Evolutionary conservation across 1,140 invertebrate species (phyloP).

Genomic region (Contarinia nasturtii): DNA sequence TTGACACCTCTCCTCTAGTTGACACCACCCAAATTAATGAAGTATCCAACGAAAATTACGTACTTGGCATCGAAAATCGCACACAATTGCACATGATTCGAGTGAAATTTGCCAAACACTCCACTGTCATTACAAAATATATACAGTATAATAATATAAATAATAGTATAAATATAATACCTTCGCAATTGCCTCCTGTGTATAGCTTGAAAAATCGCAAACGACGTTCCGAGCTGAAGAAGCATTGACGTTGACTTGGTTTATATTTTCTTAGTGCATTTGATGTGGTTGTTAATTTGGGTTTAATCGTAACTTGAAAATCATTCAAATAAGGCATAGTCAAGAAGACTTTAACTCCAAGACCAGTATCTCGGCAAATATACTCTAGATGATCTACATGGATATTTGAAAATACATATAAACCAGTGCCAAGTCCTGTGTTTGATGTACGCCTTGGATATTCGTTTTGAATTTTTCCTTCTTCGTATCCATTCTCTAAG

Average conservation of each 20-base stretch:
- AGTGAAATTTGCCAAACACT: slow-evolving; percentile 44
- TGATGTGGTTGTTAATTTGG: slow-evolving; percentile 38
- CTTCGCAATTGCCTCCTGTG: slow-evolving; percentile 38
- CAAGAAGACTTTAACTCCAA: slow-evolving; percentile 34
- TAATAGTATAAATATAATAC: too few species aligned
- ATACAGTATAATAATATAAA: too few species aligned
- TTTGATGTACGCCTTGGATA: too few species aligned
- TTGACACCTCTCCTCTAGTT: not conserved
- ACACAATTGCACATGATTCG: slow-evolving; percentile 33
- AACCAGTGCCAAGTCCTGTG: too few species aligned
- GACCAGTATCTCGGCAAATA: slow-evolving; percentile 42
- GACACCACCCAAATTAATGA: too few species aligned
- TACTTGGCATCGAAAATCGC: slow-evolving; percentile 44
- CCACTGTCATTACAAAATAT: too few species aligned
- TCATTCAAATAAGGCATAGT: not conserved
- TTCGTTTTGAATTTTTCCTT: too few species aligned
- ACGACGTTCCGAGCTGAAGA: slow-evolving; percentile 34
- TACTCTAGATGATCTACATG: slow-evolving; percentile 37
- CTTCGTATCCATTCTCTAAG: too few species aligned
- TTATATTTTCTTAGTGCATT: slow-evolving; percentile 27
- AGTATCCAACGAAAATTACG: too few species aligned
- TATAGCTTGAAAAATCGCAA: slow-evolving; percentile 40
- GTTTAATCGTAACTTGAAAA: slow-evolving; percentile 23
- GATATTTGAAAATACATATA: slow-evolving; percentile 22
- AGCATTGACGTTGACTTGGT: slow-evolving; percentile 30